Conservation (phyloP, 1,140 invertebrate species). For the Homalodisca vitripennis region DNA sequence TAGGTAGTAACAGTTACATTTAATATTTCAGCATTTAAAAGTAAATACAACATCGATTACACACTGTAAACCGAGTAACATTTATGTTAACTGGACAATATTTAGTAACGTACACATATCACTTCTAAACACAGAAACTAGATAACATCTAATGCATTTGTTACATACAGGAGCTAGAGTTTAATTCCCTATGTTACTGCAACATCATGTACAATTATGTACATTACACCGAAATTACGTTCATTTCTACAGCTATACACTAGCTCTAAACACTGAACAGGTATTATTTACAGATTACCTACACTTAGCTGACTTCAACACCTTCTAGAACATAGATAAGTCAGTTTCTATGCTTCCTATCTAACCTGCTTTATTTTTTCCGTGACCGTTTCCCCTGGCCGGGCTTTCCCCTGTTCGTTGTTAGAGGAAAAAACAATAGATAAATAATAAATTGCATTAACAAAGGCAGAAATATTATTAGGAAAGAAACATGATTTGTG, state of each 20-base stretch:
- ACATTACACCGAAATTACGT: too few species aligned
- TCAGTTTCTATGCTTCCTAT: constrained; percentile 16
- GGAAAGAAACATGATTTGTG: constrained; percentile 16
- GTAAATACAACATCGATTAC: too few species aligned
- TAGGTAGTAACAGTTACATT: too few species aligned
- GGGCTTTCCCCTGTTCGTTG: constrained; percentile 49
- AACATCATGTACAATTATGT: too few species aligned
- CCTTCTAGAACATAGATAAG: background rate
- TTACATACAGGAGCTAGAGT: too few species aligned
- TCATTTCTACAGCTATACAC: background rate
- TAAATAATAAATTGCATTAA: constrained; percentile 32
- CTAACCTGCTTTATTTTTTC: constrained; percentile 54
- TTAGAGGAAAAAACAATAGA: constrained; percentile 35
- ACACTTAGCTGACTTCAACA: background rate
- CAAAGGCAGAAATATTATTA: constrained; percentile 23
- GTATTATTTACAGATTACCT: constrained; percentile 13
- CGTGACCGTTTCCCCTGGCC: constrained; percentile 50
- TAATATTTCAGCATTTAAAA: too few species aligned
- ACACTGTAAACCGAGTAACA: too few species aligned
- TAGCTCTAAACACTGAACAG: constrained; percentile 17
- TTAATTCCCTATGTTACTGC: too few species aligned
- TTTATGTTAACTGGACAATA: too few species aligned
- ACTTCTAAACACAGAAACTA: too few species aligned
- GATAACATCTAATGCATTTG: too few species aligned
- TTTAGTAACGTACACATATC: too few species aligned